These are phyloP conservation scores for Ginglymostoma cirratum DNA, from an alignment of 2,113 vertebrate species.

Conservation along the genomic window DNA sequence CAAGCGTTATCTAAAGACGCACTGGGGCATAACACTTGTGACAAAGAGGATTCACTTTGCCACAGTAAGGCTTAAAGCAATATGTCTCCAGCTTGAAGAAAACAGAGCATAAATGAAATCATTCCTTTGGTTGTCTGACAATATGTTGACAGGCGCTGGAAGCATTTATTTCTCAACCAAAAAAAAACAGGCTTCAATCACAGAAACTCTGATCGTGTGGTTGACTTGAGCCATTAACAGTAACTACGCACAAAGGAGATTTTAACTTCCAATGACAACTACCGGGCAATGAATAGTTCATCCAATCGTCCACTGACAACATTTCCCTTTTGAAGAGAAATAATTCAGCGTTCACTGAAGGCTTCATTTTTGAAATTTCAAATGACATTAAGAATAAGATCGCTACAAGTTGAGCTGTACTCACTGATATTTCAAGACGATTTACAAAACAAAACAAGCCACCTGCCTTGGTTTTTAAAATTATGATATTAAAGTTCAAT, in stretches of 20 bases:
- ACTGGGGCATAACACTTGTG: not conserved
- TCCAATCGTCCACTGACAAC: not conserved
- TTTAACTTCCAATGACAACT: not conserved
- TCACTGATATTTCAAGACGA: not conserved
- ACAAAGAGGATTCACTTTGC: not conserved
- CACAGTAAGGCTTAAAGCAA: not conserved
- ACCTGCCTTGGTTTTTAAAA: not conserved
- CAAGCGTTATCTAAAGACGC: not conserved
- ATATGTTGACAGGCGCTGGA: not conserved
- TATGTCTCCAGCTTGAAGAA: not conserved
- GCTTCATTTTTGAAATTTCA: not conserved
- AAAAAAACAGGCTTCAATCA: not conserved
- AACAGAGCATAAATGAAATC: not conserved
- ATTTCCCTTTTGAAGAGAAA: not conserved
- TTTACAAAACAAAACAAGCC: not conserved
- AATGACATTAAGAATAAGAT: not conserved
- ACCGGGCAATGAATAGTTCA: not conserved
- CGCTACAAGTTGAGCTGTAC: not conserved
- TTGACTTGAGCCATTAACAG: not conserved
- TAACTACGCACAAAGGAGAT: not conserved
- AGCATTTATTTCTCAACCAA: not conserved
- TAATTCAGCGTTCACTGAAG: not conserved
- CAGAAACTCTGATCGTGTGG: not conserved
- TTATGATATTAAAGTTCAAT: not conserved
- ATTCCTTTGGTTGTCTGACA: not conserved